phyloP scores from a whole-genome alignment of 2,113 vertebrate species.

The Lophura nycthemera region DNA sequence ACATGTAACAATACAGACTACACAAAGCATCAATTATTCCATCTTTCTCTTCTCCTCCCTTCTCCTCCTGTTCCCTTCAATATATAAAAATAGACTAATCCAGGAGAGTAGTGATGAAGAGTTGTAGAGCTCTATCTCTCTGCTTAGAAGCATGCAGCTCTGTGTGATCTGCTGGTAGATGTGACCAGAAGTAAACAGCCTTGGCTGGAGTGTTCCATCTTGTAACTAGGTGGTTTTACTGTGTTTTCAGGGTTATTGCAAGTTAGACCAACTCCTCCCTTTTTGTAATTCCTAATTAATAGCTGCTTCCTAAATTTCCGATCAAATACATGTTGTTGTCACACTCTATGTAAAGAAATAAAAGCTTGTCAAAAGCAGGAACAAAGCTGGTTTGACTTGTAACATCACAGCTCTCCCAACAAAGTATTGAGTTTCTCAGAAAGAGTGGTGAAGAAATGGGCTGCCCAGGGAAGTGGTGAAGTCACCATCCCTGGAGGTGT shows the following conservation, averaged over 20 bases:
- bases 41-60: neutral
- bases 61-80: neutral
- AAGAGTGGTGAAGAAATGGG: too few species aligned
- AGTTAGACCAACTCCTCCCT: neutral
- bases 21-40: neutral
- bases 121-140: neutral
- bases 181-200: neutral
- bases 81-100: neutral
- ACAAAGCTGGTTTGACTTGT: neutral
- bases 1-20: neutral
- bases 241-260: accelerated
- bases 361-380: neutral
- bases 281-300: neutral
- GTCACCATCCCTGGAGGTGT: too few species aligned
- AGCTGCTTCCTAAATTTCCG: neutral
- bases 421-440: neutral
- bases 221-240: accelerated
- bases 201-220: accelerated
- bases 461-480: too few species aligned
- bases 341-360: neutral
- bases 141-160: neutral
- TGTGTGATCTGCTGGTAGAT: neutral
- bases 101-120: neutral
- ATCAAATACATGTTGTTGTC: neutral
- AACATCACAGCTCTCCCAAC: neutral